phyloP scores from a whole-genome alignment of 2,113 vertebrate genomes.

The Perca fluviatilis region DNA sequence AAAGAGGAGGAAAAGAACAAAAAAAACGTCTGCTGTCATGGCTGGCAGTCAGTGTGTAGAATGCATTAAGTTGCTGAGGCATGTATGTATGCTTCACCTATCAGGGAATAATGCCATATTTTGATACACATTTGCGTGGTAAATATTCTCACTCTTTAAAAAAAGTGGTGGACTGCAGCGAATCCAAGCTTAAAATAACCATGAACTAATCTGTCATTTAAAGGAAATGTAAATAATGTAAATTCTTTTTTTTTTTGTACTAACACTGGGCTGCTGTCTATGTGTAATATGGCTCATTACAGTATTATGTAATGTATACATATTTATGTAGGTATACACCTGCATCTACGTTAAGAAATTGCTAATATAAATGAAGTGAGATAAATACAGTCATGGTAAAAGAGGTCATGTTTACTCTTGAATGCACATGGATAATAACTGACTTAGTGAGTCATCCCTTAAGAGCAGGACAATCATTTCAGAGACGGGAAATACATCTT shows the following conservation, averaged over 20 bases:
- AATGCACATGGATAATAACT: slow-evolving; percentile 34
- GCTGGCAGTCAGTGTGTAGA: slow-evolving; percentile 80
- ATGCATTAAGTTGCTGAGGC: slow-evolving; percentile 81
- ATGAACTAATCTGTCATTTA: slow-evolving; percentile 14
- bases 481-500: slow-evolving; percentile 90
- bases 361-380: slow-evolving; percentile 15
- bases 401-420: slow-evolving; percentile 32
- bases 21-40: slow-evolving; percentile 80
- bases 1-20: slow-evolving; percentile 74
- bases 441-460: slow-evolving; percentile 39
- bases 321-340: slow-evolving; percentile 14
- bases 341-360: slow-evolving; percentile 8
- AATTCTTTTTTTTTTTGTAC: slow-evolving; percentile 2
- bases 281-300: slow-evolving; percentile 17
- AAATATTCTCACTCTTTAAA: slow-evolving; percentile 69
- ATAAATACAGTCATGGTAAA: slow-evolving; percentile 28
- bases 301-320: slow-evolving; percentile 10
- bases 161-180: slow-evolving; percentile 13
- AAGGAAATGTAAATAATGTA: slow-evolving; percentile 18
- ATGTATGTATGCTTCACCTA: slow-evolving; percentile 81
- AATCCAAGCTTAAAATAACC: slow-evolving; percentile 18
- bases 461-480: slow-evolving; percentile 86
- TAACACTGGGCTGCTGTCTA: slow-evolving; percentile 2
- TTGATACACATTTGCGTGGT: slow-evolving; percentile 78
- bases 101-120: slow-evolving; percentile 83